A percentile compares a stretch with the other conserved stretches of the same genome.
These are phyloP conservation scores for Acridotheres tristis DNA, from an alignment of 2,797 vertebrate genomes.

Conservation along the genomic window DNA sequence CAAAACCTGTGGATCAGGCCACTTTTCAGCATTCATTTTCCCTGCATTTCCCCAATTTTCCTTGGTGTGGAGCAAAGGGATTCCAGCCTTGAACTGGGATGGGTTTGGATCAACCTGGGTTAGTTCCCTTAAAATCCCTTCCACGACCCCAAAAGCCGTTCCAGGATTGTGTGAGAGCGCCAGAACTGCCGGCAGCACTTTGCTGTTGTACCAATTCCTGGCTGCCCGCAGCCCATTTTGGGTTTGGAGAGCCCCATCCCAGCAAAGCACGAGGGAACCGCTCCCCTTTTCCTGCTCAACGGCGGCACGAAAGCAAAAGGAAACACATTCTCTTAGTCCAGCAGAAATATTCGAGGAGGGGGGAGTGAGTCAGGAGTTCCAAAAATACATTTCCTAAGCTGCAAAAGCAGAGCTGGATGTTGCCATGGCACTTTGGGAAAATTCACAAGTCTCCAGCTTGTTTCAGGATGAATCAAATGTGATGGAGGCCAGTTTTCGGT, in stretches of 20 bases:
- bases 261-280: conserved; percentile 42
- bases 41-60: neutral
- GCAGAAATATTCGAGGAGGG: conserved; percentile 56
- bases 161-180: too few relatives aligned
- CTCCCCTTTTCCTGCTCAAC: conserved; percentile 61
- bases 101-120: too few relatives aligned
- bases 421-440: conserved; percentile 76
- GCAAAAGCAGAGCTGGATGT: conserved; percentile 70
- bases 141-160: too few relatives aligned
- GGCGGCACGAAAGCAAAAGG: conserved; percentile 64
- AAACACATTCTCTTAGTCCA: conserved; percentile 61
- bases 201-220: too few relatives aligned
- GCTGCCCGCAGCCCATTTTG: too few relatives aligned
- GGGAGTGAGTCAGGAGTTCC: conserved; percentile 73
- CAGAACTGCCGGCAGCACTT: neutral
- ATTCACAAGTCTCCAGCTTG: conserved; percentile 69
- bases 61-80: neutral
- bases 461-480: conserved; percentile 39
- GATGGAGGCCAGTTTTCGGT: neutral
- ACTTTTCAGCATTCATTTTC: fast-evolving
- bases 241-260: fast-evolving
- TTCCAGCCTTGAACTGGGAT: neutral
- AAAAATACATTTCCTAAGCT: conserved; percentile 75
- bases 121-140: too few relatives aligned
- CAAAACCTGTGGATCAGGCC: fast-evolving